Conservation (phyloP, 2,113 vertebrate species). For the Vimba vimba region DNA sequence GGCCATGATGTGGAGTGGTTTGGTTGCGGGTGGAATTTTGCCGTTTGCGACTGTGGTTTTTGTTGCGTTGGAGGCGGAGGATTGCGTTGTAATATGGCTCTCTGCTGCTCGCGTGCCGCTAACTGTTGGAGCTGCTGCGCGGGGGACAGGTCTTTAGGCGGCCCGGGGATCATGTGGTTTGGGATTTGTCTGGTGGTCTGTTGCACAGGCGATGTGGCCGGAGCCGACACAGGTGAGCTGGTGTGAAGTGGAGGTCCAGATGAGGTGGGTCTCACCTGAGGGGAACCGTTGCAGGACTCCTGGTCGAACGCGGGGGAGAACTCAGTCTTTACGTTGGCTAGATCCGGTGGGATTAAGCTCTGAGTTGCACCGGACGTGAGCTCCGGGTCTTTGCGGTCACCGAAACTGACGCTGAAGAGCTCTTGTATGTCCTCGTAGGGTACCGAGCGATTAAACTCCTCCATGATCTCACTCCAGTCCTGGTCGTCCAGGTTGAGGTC, state of each 20-base stretch:
- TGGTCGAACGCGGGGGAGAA: constrained; percentile 85
- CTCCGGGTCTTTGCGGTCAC: constrained; percentile 92
- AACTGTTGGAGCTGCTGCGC: constrained; percentile 85
- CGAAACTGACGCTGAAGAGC: constrained; percentile 94
- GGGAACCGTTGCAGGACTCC: constrained; percentile 85
- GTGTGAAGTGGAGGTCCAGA: constrained; percentile 83
- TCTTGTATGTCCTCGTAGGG: constrained; percentile 96
- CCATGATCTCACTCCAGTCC: constrained; percentile 97
- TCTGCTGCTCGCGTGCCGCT: constrained; percentile 86
- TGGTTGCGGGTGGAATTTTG: constrained; percentile 72
- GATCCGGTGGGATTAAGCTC: constrained; percentile 77
- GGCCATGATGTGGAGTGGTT: constrained; percentile 84
- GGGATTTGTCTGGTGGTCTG: constrained; percentile 74
- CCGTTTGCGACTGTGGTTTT: constrained; percentile 79
- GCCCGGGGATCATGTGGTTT: constrained; percentile 71
- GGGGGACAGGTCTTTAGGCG: constrained; percentile 82
- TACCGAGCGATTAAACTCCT: constrained; percentile 94
- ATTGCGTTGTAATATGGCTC: constrained; percentile 86
- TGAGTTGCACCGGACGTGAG: constrained; percentile 59
- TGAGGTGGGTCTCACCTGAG: constrained; percentile 84
- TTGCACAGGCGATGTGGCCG: constrained; percentile 77
- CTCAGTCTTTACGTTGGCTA: constrained; percentile 86
- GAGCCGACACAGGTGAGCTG: constrained; percentile 73
- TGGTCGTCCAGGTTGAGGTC: constrained; percentile 98
- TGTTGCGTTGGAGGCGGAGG: constrained; percentile 76